phyloP scores from a whole-genome alignment of 2,888 invertebrate genomes.

The Zootermopsis nevadensis region DNA sequence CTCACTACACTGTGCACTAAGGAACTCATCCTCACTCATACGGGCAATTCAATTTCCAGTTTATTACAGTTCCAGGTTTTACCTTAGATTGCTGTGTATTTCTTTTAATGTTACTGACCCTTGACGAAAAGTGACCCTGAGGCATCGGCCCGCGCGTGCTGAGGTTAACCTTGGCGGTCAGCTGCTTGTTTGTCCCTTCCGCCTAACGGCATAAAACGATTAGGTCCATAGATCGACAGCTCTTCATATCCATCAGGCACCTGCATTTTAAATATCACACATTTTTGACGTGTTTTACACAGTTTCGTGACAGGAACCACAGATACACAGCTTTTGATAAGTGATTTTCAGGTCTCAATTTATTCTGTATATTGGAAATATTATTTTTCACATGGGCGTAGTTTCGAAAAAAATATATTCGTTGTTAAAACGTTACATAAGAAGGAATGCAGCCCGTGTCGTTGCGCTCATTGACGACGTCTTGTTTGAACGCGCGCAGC shows the following conservation, averaged over 20 bases:
- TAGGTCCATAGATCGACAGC: neutral
- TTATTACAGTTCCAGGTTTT: too few relatives aligned
- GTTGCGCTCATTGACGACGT: slow-evolving; percentile 9
- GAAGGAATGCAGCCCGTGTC: neutral
- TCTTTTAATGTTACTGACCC: slow-evolving; percentile 27
- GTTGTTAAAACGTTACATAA: neutral
- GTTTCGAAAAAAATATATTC: neutral
- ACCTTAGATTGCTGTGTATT: neutral
- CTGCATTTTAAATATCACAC: neutral
- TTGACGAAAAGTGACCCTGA: slow-evolving; percentile 22
- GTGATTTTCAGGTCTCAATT: neutral
- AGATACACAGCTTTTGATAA: neutral
- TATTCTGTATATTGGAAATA: neutral
- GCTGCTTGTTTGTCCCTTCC: slow-evolving; percentile 14
- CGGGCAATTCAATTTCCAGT: too few relatives aligned
- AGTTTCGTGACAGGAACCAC: neutral
- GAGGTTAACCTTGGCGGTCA: slow-evolving; percentile 32
- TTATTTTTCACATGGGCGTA: neutral
- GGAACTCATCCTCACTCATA: slow-evolving; percentile 20
- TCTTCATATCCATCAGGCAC: neutral
- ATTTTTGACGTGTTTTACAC: too few relatives aligned
- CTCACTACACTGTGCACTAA: slow-evolving; percentile 36
- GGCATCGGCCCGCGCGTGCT: neutral
- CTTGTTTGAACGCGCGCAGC: neutral
- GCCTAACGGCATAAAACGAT: slow-evolving; percentile 13